These are phyloP conservation scores for Scalopus aquaticus DNA, from an alignment of 2,113 vertebrate genomes.

Conservation along the genomic window DNA sequence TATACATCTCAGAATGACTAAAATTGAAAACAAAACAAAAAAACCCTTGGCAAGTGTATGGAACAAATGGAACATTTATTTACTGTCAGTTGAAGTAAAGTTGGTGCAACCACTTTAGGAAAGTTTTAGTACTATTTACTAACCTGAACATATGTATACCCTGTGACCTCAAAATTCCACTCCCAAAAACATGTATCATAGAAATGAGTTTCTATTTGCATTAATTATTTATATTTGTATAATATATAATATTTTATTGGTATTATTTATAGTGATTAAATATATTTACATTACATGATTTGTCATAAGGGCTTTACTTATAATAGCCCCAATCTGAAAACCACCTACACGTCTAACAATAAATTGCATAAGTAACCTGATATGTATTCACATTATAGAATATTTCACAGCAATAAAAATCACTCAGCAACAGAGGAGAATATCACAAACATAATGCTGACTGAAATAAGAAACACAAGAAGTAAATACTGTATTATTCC, in stretches of 20 bases:
- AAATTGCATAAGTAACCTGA: background rate
- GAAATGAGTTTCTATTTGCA: background rate
- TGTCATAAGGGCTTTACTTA: background rate
- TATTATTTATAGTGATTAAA: too few species aligned
- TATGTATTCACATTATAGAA: background rate
- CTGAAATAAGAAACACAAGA: background rate
- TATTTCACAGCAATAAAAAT: background rate
- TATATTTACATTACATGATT: slow-evolving; percentile 5
- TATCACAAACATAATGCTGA: background rate
- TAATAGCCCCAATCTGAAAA: background rate
- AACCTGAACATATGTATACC: background rate
- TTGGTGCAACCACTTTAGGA: background rate
- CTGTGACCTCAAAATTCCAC: background rate
- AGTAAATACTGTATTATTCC: background rate
- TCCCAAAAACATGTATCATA: background rate
- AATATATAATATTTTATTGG: too few species aligned
- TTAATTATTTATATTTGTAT: too few species aligned
- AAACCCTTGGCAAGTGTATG: background rate
- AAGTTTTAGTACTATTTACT: background rate
- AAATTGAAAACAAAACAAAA: background rate
- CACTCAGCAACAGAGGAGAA: background rate
- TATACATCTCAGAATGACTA: background rate
- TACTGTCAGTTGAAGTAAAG: background rate
- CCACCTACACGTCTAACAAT: background rate
- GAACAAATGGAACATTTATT: background rate